Evolutionary conservation across 2,888 invertebrate species (phyloP), one percentile per base, ranked within the genome.

Genomic region (Drosophila buzzatii): DNA sequence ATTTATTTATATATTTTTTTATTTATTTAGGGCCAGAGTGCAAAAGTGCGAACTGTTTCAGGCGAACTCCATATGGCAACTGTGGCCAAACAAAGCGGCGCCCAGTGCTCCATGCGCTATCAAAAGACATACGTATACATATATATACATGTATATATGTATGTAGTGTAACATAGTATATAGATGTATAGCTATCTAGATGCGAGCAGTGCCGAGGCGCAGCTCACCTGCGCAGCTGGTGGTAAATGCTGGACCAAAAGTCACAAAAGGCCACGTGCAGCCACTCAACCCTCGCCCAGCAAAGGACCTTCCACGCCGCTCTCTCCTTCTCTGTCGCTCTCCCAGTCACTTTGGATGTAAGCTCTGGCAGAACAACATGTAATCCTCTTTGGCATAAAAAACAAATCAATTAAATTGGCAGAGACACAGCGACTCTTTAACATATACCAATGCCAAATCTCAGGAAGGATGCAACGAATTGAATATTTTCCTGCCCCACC

Each of bases 371-470:
- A 75, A 86, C 85, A 72, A 87, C 78, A 77, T 85, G 89, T 91
- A 92, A 91, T 91, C 91, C 91, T 89, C 89, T 89, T 89, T 91
- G 92, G 91, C 90, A 92, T 92, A 91, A 92, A 92, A 92, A 92
- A 91, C 92, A 91, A 92, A 92, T 92, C 92, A 92, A 92, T 92
- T 92, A 92, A 87, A 87, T 89, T 81, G 90, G 78, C 83, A 69
- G 58, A 55, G 20, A 39, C 55, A 39, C 55, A 66, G 53, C 16
- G 49, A 35, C 70, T 70, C 73, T 59, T 79, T 80, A 71, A 70
- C 81, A 79, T 74, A 77, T 74, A 78, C 78, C 73, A 70, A 41
- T 41, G 61, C 33, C 80, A 77, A 79, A 75, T 82, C 85, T 58
- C 63, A 91, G 92, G 91, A 92, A 92, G 91, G 90, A 91, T 91